Percentiles rank a stretch among this genome's conserved stretches.
These are phyloP conservation scores for Zelleria hepariella DNA, from an alignment of 2,888 invertebrate species.

Conservation along the genomic window DNA sequence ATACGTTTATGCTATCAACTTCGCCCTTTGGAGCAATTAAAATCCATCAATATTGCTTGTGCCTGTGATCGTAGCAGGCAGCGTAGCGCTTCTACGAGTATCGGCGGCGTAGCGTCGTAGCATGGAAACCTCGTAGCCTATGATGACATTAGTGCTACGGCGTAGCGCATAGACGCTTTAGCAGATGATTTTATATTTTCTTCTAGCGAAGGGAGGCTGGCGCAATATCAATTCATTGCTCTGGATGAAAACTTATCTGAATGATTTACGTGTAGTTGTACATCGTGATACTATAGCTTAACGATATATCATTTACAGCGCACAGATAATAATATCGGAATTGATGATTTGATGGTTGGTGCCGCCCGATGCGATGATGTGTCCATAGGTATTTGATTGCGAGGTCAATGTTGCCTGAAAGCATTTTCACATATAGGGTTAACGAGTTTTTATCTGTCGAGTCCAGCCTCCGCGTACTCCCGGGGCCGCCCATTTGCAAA, in stretches of 20 bases:
- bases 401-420: not conserved
- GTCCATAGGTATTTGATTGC: not conserved
- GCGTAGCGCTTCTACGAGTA: not conserved
- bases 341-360: not conserved
- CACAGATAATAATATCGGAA: not conserved
- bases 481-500: not conserved
- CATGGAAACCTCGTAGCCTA: not conserved
- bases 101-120: not conserved
- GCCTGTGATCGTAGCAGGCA: not conserved
- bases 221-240: too few species aligned
- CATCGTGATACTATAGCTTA: not conserved
- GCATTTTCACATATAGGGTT: not conserved
- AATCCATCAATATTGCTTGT: not conserved
- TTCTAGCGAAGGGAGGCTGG: too few species aligned
- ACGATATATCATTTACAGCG: not conserved
- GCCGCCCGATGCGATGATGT: too few species aligned
- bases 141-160: not conserved
- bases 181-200: too few species aligned
- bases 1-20: too few species aligned
- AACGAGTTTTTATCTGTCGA: conserved; percentile 1
- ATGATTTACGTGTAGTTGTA: too few species aligned
- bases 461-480: not conserved
- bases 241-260: too few species aligned
- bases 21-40: too few species aligned
- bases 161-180: not conserved